Evolutionary conservation across 2,888 invertebrate species (phyloP), one percentile per base, ranked within the genome.

Genomic region (Enoplolaimus lenunculus): DNA sequence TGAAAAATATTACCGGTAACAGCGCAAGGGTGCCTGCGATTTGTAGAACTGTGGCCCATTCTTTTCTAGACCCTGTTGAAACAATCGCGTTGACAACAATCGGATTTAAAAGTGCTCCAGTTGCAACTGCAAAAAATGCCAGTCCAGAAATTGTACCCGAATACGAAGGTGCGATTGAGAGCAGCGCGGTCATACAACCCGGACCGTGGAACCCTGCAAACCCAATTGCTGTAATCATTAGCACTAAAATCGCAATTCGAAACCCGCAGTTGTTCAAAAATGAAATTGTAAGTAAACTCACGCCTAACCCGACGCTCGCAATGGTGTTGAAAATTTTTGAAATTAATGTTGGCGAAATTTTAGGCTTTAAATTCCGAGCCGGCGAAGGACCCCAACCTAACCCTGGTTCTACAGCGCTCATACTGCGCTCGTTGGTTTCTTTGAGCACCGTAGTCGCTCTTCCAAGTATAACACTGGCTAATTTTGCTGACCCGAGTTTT

Each of bases 121-220:
- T 34, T n/a, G 67, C 60, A 59, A 70, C 59, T 21, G 45, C 28
- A 70, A 69, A 60, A 35, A 67, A 71, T 2, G 60, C 33, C 1
- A 71, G 28, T 13, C 71, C 69, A 1, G 71, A 60, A 21, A 71
- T 67, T 28, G 68, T 71, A 3, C 71, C 71, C 2, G 71, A 21
- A 34, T 34, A 69, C 1, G 3, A 21, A 2, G 71, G 71, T 30
- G 71, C 71, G 26, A 71, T 34, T 28, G 35, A 64, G 34, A 71
- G 62, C 71, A 71, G 2, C 30, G 71, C 62, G 7, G n/a, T 57
- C 2, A 70, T 16, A 26, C 59, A 35, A 31, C 71, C 71, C 1
- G 71, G 71, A 1, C 68, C 69, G 34, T 71, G 71, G 7, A 71
- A 45, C 16, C 71, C 71, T 7, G 71, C 70, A 67, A 68, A 60